Conservation (phyloP, 2,113 vertebrate genomes). For the Lagopus muta region DNA sequence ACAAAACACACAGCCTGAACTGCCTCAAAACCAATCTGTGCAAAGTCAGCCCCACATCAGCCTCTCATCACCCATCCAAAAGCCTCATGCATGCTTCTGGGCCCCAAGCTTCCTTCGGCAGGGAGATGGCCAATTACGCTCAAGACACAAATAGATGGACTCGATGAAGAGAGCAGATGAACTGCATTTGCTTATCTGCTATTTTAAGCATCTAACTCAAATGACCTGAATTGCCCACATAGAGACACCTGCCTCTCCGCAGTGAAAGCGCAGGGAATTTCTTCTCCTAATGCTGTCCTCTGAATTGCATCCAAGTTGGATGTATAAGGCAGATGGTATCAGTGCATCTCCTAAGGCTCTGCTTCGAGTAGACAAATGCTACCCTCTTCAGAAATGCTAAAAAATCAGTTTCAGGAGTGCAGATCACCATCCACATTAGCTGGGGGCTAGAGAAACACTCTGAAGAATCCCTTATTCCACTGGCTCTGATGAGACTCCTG, state of each 20-base stretch:
- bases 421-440: background rate
- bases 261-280: background rate
- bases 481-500: rapidly evolving
- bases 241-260: conserved; percentile 40
- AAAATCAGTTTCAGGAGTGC: background rate
- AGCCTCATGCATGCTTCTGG: background rate
- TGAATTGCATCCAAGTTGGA: conserved; percentile 54
- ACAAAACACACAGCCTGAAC: background rate
- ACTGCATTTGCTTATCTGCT: conserved; percentile 6
- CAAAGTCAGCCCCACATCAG: background rate
- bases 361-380: background rate
- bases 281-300: background rate
- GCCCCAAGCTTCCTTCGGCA: background rate
- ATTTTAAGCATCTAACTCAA: conserved; percentile 32
- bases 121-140: background rate
- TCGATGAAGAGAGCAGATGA: background rate
- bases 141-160: background rate
- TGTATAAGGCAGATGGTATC: conserved; percentile 60
- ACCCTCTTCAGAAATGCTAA: background rate
- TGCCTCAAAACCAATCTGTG: background rate
- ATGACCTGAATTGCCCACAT: background rate
- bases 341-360: conserved; percentile 18
- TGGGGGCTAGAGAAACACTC: background rate
- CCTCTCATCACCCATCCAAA: background rate
- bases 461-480: background rate